Base-by-base conservation (phyloP, 2,113 vertebrate genomes). In the Tiliqua scincoides region DNA sequence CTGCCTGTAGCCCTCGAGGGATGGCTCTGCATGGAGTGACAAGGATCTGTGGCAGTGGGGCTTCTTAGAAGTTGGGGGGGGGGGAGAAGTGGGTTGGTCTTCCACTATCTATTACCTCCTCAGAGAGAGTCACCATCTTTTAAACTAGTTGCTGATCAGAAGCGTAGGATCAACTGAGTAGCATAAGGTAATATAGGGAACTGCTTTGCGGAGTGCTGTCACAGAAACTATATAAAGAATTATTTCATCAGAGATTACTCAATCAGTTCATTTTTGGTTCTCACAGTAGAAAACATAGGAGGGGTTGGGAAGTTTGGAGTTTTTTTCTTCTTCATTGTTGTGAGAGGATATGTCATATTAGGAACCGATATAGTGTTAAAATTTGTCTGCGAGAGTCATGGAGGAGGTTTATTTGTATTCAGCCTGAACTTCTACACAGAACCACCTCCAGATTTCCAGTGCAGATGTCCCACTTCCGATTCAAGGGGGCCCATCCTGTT, bases 341-440 rank as follows among this genome's bases (percentile, higher is more conserved):
- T 20, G 73, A 90, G 87, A 17, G 87, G 57, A 93, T 75, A 3
- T 92, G 89, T 89, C 90, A 89, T 89, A 2, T 71, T 88, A 90
- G 86, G 90, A 93, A 93, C 91, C 89, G 92, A 94, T 91, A 77
- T 86, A 12, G 54, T 78, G 93, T 90, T 93, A 92, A 91, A 93
- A 90, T 79, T 84, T 85, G 93, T 52, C 87, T 91, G 94, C 91
- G 88, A 43, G 79, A 88, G 85, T 78, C 80, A 87, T 57, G 92
- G 94, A 94, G 90, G 91, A 91, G 79, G 84, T 68, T 91, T 87
- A 89, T 89, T 92, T 95, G 92, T 93, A 93, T 95, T 94, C 94
- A 94, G 93, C 91, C 88, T 6, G 0, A 89, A 88, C 91, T 91
- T 93, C 90, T 88, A 89, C 79, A 0, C 91, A 94, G 88, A 93